Conservation (phyloP, 2,888 invertebrate genomes). For the Watsonalla binaria region DNA sequence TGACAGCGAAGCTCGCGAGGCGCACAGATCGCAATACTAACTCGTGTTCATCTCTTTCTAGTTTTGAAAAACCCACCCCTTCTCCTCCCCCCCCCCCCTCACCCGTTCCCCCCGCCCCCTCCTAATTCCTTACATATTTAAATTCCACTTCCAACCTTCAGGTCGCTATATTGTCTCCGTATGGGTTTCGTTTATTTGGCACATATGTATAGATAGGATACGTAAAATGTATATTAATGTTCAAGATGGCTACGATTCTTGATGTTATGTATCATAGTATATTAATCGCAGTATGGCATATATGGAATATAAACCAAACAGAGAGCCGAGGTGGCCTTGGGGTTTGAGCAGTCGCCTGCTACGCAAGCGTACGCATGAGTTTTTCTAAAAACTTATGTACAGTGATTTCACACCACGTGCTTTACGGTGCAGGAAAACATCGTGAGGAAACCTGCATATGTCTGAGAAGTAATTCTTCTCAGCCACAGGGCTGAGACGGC, state of each 20-base stretch:
- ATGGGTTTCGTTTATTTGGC: slow-evolving; percentile 48
- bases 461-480: no score
- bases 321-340: no score
- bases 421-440: no score
- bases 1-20: slow-evolving; percentile 26
- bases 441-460: no score
- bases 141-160: slow-evolving; percentile 73
- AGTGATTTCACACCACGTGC: no score
- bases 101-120: slow-evolving; percentile 33
- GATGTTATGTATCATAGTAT: not conserved
- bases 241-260: not conserved
- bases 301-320: no score
- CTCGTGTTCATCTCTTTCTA: slow-evolving; percentile 78
- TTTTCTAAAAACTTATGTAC: no score
- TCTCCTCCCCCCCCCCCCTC: slow-evolving; percentile 16
- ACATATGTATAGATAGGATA: not conserved
- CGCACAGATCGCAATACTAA: slow-evolving; percentile 73
- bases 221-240: not conserved
- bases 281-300: no score
- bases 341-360: no score
- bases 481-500: no score
- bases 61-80: slow-evolving; percentile 70
- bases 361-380: no score
- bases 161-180: slow-evolving; percentile 74
- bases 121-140: slow-evolving; percentile 79